phyloP scores from a whole-genome alignment of 2,113 vertebrate species.

The Clarias magur region DNA sequence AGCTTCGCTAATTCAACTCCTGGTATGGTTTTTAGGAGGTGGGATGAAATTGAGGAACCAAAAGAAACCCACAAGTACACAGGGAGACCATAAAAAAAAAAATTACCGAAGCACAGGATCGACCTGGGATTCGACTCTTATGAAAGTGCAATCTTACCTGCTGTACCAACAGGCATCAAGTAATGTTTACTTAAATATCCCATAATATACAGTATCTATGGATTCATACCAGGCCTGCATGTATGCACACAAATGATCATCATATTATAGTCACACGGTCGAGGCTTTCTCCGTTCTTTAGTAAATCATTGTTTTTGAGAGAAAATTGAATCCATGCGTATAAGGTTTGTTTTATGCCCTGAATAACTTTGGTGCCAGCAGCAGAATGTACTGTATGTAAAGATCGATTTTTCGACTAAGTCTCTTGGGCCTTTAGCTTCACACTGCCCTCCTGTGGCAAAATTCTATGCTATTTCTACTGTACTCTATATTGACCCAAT shows the following conservation, averaged over 20 bases:
- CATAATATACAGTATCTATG: too few species aligned
- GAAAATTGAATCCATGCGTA: neutral
- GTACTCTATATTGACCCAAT: neutral
- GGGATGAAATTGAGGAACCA: neutral
- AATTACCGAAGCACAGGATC: too few species aligned
- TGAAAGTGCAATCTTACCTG: neutral
- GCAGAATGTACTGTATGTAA: neutral
- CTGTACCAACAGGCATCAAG: neutral
- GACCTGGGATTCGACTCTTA: too few species aligned
- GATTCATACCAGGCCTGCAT: too few species aligned
- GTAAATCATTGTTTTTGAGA: neutral
- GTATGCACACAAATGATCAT: too few species aligned
- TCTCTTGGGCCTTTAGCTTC: neutral
- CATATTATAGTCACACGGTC: too few species aligned
- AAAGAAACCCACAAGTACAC: neutral
- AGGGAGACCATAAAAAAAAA: neutral
- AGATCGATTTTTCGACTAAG: neutral
- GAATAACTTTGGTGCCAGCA: neutral
- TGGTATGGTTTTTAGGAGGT: too few species aligned
- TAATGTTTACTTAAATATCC: neutral
- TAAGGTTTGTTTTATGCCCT: neutral
- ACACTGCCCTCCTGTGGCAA: neutral
- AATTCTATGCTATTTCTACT: neutral
- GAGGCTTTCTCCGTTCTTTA: neutral
- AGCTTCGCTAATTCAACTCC: neutral